Evolutionary conservation across 2,888 invertebrate species (phyloP).

Genomic region (Philopedon plagiatum): DNA sequence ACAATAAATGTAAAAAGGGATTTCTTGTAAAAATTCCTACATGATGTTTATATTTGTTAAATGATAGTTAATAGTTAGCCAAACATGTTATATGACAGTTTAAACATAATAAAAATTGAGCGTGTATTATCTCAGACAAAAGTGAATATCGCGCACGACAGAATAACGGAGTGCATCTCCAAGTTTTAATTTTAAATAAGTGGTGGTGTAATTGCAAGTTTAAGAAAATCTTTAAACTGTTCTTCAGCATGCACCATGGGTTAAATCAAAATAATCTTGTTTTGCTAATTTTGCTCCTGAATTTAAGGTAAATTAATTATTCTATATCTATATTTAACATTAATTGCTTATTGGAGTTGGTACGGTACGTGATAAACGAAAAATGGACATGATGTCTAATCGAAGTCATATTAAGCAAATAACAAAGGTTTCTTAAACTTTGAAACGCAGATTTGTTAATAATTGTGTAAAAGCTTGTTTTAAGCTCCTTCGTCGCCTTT

Average conservation of each 20-base stretch:
- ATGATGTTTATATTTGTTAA: slow-evolving; percentile 27
- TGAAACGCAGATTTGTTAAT: too few relatives aligned
- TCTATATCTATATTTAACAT: too few relatives aligned
- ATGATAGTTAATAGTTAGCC: slow-evolving; percentile 28
- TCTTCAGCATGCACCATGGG: slow-evolving; percentile 19
- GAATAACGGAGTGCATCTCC: too few relatives aligned
- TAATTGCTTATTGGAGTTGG: too few relatives aligned
- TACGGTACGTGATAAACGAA: too few relatives aligned
- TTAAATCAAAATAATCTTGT: neutral
- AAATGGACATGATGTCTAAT: too few relatives aligned
- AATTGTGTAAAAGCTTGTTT: too few relatives aligned
- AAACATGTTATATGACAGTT: slow-evolving; percentile 27
- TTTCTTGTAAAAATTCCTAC: slow-evolving; percentile 22
- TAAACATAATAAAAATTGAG: slow-evolving; percentile 23
- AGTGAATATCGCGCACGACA: neutral
- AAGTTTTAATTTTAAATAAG: too few relatives aligned
- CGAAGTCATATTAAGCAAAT: too few relatives aligned
- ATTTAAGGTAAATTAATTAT: slow-evolving; percentile 3
- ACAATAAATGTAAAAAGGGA: neutral
- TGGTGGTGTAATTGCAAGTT: neutral
- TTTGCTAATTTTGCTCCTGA: neutral
- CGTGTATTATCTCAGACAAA: slow-evolving; percentile 2
- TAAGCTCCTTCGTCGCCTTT: too few relatives aligned
- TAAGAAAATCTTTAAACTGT: neutral
- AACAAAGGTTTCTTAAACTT: too few relatives aligned